These are phyloP conservation scores for Atrichornis clamosus DNA, from an alignment of 2,113 vertebrate species.

Conservation along the genomic window DNA sequence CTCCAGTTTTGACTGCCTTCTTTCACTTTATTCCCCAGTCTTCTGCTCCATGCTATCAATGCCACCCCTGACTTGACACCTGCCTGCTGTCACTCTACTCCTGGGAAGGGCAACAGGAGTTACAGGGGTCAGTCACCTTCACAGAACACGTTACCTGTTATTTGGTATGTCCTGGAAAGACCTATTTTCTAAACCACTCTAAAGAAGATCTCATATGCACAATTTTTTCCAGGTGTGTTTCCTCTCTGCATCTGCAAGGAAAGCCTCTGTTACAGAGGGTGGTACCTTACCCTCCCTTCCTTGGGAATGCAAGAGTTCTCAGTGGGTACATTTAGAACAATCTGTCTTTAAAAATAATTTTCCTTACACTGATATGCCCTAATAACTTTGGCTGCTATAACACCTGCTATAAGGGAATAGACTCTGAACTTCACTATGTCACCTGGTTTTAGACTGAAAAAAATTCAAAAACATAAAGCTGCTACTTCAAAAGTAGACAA, in stretches of 20 bases:
- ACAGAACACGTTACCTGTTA: background rate
- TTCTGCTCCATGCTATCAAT: background rate
- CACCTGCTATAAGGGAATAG: too few relatives aligned
- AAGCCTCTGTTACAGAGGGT: background rate
- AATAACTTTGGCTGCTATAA: background rate
- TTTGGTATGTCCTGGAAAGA: background rate
- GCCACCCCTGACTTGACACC: fast-evolving
- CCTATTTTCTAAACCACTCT: background rate
- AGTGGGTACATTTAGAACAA: background rate
- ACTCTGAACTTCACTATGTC: background rate
- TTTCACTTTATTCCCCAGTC: background rate
- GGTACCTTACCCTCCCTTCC: background rate
- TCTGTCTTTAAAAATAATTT: background rate
- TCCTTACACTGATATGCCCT: background rate
- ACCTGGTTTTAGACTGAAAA: background rate
- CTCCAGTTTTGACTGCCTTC: background rate
- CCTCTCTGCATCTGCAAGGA: background rate
- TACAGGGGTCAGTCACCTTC: background rate
- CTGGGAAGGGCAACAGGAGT: background rate
- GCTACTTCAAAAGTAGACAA: background rate
- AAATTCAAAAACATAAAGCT: background rate
- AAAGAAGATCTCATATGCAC: background rate
- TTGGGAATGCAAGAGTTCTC: background rate
- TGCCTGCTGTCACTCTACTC: too few relatives aligned
- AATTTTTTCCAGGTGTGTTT: background rate